A percentile compares a stretch with the other conserved stretches of the same genome.
Conservation (phyloP, 2,797 vertebrate genomes). For the Eutrigla gurnardus region DNA sequence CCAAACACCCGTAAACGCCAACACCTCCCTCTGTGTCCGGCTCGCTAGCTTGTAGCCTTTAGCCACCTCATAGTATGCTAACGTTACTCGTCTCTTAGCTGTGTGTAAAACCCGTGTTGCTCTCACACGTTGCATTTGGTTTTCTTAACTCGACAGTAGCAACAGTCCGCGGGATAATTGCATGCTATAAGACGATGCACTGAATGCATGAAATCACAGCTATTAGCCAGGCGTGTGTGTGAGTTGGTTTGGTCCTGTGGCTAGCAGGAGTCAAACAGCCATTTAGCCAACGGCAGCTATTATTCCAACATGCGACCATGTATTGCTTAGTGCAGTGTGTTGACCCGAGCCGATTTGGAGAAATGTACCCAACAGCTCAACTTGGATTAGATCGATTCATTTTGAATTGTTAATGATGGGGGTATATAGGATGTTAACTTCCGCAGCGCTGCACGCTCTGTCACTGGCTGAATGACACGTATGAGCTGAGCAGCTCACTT, state of each 20-base stretch:
- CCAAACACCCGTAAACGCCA: background rate
- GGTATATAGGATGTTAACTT: conserved; percentile 57
- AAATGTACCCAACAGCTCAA: background rate
- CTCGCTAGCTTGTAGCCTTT: conserved; percentile 65
- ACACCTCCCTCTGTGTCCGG: background rate
- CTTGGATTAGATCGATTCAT: background rate
- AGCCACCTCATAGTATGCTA: conserved; percentile 24
- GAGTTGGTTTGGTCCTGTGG: conserved; percentile 1
- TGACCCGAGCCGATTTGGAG: background rate
- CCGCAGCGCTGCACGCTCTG: conserved; percentile 69
- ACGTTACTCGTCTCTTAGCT: background rate
- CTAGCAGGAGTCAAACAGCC: background rate
- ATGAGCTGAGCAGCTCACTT: conserved; percentile 80
- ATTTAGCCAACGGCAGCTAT: background rate
- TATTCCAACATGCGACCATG: background rate
- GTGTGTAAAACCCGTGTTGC: background rate
- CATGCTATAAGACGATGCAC: background rate
- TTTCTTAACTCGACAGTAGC: no score
- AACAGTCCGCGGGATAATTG: fast-evolving
- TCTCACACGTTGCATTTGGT: background rate
- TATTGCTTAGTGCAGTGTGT: background rate
- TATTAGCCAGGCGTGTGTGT: background rate
- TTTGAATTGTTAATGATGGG: background rate
- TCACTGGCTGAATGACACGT: conserved; percentile 88
- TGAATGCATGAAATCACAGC: conserved; percentile 9